Percentiles rank a stretch among this genome's conserved stretches.
Conservation (phyloP, 2,888 invertebrate genomes). For the Acanthococcus lagerstroemiae region DNA sequence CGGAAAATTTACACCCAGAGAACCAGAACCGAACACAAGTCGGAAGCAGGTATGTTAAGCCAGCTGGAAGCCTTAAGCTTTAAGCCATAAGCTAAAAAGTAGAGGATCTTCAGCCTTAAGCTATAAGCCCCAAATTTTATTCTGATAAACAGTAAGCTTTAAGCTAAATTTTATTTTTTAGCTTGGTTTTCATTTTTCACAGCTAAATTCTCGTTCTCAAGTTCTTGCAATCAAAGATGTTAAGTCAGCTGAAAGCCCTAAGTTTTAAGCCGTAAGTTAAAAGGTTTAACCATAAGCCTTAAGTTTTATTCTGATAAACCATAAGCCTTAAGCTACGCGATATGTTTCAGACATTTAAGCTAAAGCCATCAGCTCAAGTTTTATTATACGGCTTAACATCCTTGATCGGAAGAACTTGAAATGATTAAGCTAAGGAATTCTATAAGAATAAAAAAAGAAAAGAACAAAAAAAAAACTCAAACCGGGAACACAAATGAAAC, state of each 20-base stretch:
- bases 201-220: background rate
- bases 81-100: too few relatives aligned
- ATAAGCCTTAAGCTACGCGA: background rate
- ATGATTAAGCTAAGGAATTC: too few relatives aligned
- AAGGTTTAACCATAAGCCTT: too few relatives aligned
- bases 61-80: background rate
- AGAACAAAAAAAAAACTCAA: too few relatives aligned
- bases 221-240: background rate
- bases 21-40: too few relatives aligned
- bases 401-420: background rate
- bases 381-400: background rate
- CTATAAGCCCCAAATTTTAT: background rate
- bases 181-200: background rate
- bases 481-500: too few relatives aligned
- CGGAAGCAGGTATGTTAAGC: background rate
- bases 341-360: background rate
- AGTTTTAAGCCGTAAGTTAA: background rate
- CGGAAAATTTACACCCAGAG: too few relatives aligned
- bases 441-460: too few relatives aligned
- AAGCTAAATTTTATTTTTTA: background rate
- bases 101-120: background rate
- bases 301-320: background rate
- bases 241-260: background rate
- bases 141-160: background rate
- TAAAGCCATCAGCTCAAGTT: background rate